Evolutionary conservation across 2,113 vertebrate genomes (phyloP).

Genomic region (Triplophysa dalaica): DNA sequence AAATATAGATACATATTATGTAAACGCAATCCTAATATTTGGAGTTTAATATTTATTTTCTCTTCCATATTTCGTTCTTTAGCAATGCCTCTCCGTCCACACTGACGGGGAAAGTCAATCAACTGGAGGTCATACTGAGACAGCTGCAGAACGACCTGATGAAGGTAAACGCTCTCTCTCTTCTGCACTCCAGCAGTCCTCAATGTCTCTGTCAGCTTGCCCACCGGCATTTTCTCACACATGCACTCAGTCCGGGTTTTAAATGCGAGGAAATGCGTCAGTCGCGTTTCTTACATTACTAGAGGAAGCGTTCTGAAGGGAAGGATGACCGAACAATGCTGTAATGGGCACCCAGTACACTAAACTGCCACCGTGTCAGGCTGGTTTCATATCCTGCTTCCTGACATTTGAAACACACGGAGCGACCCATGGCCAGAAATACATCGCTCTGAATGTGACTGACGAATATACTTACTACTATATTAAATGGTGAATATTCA

Average conservation of each 20-base stretch:
- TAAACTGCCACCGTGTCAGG: conserved; percentile 60
- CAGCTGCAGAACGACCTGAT: conserved; percentile 92
- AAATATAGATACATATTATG: no score
- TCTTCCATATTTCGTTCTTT: not conserved
- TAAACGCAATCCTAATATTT: not conserved
- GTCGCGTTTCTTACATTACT: not conserved
- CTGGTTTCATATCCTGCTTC: conserved; percentile 69
- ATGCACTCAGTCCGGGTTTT: not conserved
- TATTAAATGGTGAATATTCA: no score
- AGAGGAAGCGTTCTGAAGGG: conserved; percentile 26
- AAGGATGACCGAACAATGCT: conserved; percentile 44
- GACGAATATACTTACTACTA: no score
- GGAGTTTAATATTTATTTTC: not conserved
- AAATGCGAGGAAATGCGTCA: conserved; percentile 26
- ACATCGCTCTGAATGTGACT: not conserved
- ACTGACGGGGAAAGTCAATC: conserved; percentile 96
- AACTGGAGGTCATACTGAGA: conserved; percentile 91
- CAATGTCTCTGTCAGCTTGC: not conserved
- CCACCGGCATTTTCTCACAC: not conserved
- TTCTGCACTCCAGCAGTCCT: not conserved
- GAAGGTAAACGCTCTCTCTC: conserved; percentile 74
- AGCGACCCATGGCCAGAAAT: not conserved
- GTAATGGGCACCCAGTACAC: conserved; percentile 53
- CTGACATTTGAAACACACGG: conserved; percentile 55
- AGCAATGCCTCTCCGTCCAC: conserved; percentile 81